Base-by-base conservation (phyloP, 1,140 invertebrate genomes). In the Panonychus citri region DNA sequence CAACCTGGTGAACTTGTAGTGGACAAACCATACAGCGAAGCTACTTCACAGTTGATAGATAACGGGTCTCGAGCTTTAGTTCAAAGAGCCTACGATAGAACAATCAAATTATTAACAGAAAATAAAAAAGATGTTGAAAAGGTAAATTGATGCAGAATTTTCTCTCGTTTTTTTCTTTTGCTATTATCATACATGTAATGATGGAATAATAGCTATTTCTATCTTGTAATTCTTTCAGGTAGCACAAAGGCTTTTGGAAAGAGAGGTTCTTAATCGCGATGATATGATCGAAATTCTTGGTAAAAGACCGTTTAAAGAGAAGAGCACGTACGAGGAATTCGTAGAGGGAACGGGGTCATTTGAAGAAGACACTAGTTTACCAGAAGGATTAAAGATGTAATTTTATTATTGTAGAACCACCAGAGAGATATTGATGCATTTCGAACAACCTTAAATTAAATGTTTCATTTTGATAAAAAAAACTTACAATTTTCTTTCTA, bases 281-380 rank as follows among this genome's bases (percentile, higher is more conserved):
- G 94, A 98, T 65, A 96, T 99, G 89, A 87, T 98, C 59, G 90
- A 97, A 70, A 69, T 99, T 7, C 72, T 99, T 3, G 95, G 95
- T 4, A 73, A 78, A 43, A 73, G 95, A 62, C 95, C 95, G 0
- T 99, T 99, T 78, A 81, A 82, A 27, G 95, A 99, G 71, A 98
- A 97, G 72, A 93, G 91, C 17, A 97, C 94, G 5, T 99, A 99
- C 67, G 95, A 99, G 73, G 85, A 99, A 67, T 98, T 99, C 72
- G 94, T 99, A 1, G 91, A 91, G 72, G 94, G 93, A 1, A 99
- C 95, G 15, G 94, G 94, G 19, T 94, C 89, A 0, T 81, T 95
- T 62, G 93, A 97, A 64, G 94, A 98, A 70, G 86, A 98, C 64
- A 96, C 91, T 0, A 73, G 77, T 0, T 73, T 99, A 60, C 95